phyloP scores from a whole-genome alignment of 1,140 invertebrate species.

The Carposina sasakii region DNA sequence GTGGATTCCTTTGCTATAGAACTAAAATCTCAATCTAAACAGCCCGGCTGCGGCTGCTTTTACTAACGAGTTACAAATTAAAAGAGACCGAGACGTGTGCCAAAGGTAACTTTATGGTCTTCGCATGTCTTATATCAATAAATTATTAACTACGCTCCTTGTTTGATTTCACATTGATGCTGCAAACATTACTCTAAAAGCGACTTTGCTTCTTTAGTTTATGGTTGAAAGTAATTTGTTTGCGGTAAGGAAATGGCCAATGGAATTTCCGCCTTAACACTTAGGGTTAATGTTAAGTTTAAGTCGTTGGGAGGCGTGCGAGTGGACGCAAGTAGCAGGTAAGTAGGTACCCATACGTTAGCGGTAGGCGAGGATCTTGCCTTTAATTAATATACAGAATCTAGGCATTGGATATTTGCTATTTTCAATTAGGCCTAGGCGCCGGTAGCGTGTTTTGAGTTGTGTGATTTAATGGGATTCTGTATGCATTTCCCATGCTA shows the following conservation, averaged over 20 bases:
- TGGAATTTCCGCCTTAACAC: conserved; percentile 54
- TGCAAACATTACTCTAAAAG: conserved; percentile 42
- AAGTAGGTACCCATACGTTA: conserved; percentile 48
- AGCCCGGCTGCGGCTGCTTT: conserved; percentile 40
- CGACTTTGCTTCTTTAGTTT: conserved; percentile 40
- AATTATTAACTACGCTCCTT: conserved; percentile 71
- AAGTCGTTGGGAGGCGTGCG: conserved; percentile 33
- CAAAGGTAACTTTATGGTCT: conserved; percentile 70
- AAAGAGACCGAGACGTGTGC: conserved; percentile 67
- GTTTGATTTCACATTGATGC: conserved; percentile 65
- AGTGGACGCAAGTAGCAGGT: conserved; percentile 43
- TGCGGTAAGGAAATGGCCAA: conserved; percentile 17
- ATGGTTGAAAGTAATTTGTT: conserved; percentile 41
- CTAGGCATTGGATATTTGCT: conserved; percentile 49
- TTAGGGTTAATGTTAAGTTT: conserved; percentile 49
- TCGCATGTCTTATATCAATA: conserved; percentile 72
- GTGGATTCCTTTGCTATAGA: conserved; percentile 37
- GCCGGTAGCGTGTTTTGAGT: conserved; percentile 62
- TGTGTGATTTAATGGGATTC: conserved; percentile 55
- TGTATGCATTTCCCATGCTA: conserved; percentile 37
- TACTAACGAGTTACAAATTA: conserved; percentile 70
- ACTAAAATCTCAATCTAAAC: conserved; percentile 61
- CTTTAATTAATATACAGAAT: conserved; percentile 64
- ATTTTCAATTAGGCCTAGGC: conserved; percentile 59
- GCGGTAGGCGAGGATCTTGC: conserved; percentile 60